Base-by-base conservation (phyloP, 2,797 vertebrate genomes). In the Fistularia tabacaria region DNA sequence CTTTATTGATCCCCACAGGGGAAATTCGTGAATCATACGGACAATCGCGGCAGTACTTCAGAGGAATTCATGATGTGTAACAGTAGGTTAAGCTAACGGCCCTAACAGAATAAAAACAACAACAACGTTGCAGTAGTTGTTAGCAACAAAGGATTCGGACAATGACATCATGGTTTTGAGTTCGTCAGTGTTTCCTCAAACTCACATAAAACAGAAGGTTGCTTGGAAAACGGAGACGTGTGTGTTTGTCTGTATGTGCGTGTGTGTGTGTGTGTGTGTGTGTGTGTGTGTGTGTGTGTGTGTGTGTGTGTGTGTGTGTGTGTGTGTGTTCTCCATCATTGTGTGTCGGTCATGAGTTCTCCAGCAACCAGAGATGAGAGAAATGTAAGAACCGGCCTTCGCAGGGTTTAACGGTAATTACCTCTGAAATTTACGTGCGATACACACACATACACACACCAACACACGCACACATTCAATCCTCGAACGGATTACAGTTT, bases 401-500 rank as follows among this genome's bases (percentile, higher is more conserved):
- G 54, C 10, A 44, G 12, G 49, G 56, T 64, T 75, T 64, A 59
- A 57, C n/a, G 38, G 46, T 64, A 58, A 68, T 74, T 59, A 71
- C 55, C 10, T 14, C 53, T 40, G 25, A 42, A 64, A 64, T 70
- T 74, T 25, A 25, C 25, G 25, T 25, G 25, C 25, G 25, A 25
- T 5, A 25, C 44, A 37, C 12, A 53, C 25, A 48, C 15, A 54
- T 36, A 44, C 49, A 25, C 25, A 25, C 25, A 25, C 25, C 2
- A 2, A 25, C 25, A 25, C 25, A 25, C 25, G 5, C 25, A 58
- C 9, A 14, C 11, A 46, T 1, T 9, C 3, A 14, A 8, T 10
- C 10, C 46, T 10, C 25, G 25, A 5, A 25, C 25, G 25, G 25
- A 51, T 51, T 55, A 47, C 51, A 46, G 45, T 62, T 71, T 68